A percentile compares a stretch with the other conserved stretches of the same genome.
Conservation (phyloP, 2,113 vertebrate genomes). For the Elephantulus edwardii region DNA sequence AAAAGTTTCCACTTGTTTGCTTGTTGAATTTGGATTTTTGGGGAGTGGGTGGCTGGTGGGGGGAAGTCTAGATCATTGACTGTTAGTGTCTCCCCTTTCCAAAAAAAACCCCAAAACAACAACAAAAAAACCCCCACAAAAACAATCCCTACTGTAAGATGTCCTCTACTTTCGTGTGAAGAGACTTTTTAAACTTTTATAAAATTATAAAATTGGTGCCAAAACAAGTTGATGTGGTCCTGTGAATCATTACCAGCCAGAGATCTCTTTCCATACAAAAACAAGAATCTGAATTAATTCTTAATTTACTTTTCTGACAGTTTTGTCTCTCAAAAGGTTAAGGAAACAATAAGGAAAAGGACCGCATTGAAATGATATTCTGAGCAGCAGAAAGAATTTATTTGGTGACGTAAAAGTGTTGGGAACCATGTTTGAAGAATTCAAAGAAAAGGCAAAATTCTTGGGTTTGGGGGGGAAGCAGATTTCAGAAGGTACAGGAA, state of each 20-base stretch:
- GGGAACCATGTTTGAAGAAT: constrained; percentile 20
- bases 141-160: background rate
- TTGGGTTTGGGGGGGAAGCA: background rate
- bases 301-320: constrained; percentile 34
- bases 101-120: too few relatives aligned
- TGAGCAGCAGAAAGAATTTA: constrained; percentile 18
- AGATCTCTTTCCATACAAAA: constrained; percentile 27
- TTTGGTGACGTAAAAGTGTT: background rate
- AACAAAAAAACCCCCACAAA: too few relatives aligned
- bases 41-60: background rate
- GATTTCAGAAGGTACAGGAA: constrained; percentile 35
- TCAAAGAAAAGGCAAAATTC: background rate
- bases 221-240: background rate
- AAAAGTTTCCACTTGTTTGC: background rate
- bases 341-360: constrained; percentile 26
- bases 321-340: constrained; percentile 40
- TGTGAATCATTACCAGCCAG: background rate
- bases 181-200: background rate
- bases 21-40: constrained; percentile 27
- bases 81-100: background rate
- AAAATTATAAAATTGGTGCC: background rate
- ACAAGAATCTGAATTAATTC: background rate
- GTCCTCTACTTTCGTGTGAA: background rate
- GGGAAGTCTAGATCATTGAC: background rate
- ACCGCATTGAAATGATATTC: background rate